Base-by-base conservation (phyloP, 2,113 vertebrate species). In the Cynopterus brachyotis region DNA sequence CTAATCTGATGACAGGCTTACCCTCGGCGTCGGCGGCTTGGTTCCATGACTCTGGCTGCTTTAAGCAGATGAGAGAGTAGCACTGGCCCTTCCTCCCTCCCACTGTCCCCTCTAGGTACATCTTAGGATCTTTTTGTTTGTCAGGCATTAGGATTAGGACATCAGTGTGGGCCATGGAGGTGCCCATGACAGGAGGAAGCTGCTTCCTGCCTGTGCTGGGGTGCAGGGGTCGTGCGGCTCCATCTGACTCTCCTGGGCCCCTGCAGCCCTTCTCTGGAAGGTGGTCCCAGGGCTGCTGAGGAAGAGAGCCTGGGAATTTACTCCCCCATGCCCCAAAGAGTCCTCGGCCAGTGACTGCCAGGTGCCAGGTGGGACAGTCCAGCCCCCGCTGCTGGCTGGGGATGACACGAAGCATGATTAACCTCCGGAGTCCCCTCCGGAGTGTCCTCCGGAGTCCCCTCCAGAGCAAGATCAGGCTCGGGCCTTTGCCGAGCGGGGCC, bases 321-420 rank as follows among this genome's bases (percentile, higher is more conserved):
- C 3, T 35, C 28, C n/a, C 13, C n/a, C 0, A 15, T 32, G 22
- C 13, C 67, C 78, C 28, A 26, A 55, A 50, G 20, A 2, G 17
- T 45, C 47, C 24, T 79, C 4, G 5, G 28, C 6, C 35, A 28
- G 22, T 9, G 69, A 35, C 50, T 4, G 24, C 30, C 79, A 15
- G 40, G 55, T 30, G 69, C 1, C 3, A 9, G 42, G 12, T 8
- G 76, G 26, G 60, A 22, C 11, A 4, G 75, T n/a, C 16, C 45
- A 72, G 76, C 19, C n/a, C 75, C 64, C 42, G 53, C 50, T 2
- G 4, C 87, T 0, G 0, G 53, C 26, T 35, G 69, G 62, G 32
- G 42, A 78, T 35, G 55, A 1, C 3, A 1, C 3, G 37, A 32
- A 42, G 32, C 15, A 4, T 37, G 0, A 20, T 10, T 1, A 16